Evolutionary conservation across 2,113 vertebrate species (phyloP).

Genomic region (Falco punctatus): DNA sequence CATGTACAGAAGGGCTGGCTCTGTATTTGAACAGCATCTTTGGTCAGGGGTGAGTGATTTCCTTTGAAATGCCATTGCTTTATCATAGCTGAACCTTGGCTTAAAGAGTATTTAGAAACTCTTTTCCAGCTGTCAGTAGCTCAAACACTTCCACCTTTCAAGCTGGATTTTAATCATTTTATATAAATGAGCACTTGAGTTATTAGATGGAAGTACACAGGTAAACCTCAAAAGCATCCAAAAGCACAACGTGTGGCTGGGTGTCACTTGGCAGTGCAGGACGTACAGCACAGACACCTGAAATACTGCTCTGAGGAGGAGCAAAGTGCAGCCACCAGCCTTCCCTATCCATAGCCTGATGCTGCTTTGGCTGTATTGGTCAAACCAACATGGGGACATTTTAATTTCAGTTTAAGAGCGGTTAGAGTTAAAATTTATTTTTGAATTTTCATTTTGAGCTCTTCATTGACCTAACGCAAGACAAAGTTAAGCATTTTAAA

Average conservation of each 20-base stretch:
- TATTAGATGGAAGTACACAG: neutral
- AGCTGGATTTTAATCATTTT: neutral
- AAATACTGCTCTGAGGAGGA: neutral
- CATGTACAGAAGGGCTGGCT: neutral
- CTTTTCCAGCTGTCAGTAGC: neutral
- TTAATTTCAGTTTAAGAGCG: neutral
- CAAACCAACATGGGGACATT: fast-evolving
- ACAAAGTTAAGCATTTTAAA: neutral
- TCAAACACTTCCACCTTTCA: neutral
- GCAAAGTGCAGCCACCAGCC: too few relatives aligned
- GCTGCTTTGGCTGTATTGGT: neutral
- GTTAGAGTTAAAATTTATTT: neutral
- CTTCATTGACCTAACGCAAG: neutral
- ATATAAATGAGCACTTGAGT: neutral
- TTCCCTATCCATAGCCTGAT: neutral
- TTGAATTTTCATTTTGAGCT: neutral
- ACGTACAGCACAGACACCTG: neutral
- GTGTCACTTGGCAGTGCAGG: neutral
- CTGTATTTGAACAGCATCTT: neutral
- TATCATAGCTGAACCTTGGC: neutral
- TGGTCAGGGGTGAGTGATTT: neutral
- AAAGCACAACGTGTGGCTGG: neutral
- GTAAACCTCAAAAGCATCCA: neutral
- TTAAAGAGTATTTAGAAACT: neutral
- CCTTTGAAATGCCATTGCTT: neutral